These are phyloP conservation scores for Cryptocephalus primarius DNA, from an alignment of 2,888 invertebrate genomes.

Conservation along the genomic window DNA sequence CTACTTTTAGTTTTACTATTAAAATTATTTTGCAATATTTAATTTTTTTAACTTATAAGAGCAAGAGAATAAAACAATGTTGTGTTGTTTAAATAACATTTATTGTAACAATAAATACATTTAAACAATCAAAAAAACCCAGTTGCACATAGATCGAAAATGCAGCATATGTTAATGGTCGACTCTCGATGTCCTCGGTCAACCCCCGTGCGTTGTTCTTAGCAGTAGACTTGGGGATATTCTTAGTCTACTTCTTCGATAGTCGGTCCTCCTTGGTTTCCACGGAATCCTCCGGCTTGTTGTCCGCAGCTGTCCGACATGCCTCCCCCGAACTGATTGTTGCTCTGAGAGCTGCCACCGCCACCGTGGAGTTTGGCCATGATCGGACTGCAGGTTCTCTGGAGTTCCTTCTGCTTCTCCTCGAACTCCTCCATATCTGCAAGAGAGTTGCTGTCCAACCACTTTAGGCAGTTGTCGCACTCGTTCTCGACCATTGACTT, in stretches of 20 bases:
- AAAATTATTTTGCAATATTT: too few relatives aligned
- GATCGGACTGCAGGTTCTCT: slow-evolving; percentile 40
- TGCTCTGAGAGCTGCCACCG: slow-evolving; percentile 12
- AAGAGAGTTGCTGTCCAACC: slow-evolving; percentile 56
- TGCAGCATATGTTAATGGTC: too few relatives aligned
- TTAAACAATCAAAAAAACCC: too few relatives aligned
- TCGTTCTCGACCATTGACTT: slow-evolving; percentile 43
- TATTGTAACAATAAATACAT: too few relatives aligned
- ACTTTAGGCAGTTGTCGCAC: slow-evolving; percentile 49
- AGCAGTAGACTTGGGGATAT: too few relatives aligned
- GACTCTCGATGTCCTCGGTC: too few relatives aligned
- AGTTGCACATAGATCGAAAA: too few relatives aligned
- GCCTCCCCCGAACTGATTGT: slow-evolving; percentile 6
- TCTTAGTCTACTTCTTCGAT: slow-evolving; percentile 9
- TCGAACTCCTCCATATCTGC: slow-evolving; percentile 59
- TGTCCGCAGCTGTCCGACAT: slow-evolving; percentile 5
- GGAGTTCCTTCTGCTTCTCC: slow-evolving; percentile 44
- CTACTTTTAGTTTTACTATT: too few relatives aligned
- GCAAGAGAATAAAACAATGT: too few relatives aligned
- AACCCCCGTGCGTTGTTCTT: too few relatives aligned
- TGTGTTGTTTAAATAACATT: too few relatives aligned
- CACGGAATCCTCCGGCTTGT: slow-evolving; percentile 7
- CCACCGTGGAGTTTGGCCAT: slow-evolving; percentile 45
- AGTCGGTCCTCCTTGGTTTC: slow-evolving; percentile 8
- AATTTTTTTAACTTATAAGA: too few relatives aligned